A percentile compares a stretch with the other conserved stretches of the same genome.
Evolutionary conservation across 2,113 vertebrate genomes (phyloP).

Genomic region (Donacobius atricapilla): DNA sequence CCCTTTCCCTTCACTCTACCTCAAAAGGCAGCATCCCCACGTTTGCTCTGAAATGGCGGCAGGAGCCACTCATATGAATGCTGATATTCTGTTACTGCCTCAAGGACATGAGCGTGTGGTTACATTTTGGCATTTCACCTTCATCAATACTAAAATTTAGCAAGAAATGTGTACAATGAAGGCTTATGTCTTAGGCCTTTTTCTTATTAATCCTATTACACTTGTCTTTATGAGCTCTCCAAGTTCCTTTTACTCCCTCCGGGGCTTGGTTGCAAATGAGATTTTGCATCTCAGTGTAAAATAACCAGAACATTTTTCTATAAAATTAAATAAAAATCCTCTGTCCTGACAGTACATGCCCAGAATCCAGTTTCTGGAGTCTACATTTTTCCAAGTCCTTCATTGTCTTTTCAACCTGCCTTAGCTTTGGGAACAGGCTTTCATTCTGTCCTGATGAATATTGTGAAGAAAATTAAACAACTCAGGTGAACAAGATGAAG

Average conservation of each 20-base stretch:
- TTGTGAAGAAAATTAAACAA: background rate
- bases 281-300: conserved; percentile 77
- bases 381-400: conserved; percentile 55
- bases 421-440: conserved; percentile 21
- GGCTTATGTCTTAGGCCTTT: conserved; percentile 69
- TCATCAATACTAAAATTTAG: conserved; percentile 72
- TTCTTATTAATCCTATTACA: conserved; percentile 78
- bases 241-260: conserved; percentile 70
- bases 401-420: conserved; percentile 58
- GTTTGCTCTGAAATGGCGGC: background rate
- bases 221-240: conserved; percentile 77
- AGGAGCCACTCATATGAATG: background rate
- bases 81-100: conserved; percentile 22
- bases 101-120: conserved; percentile 27
- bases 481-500: background rate
- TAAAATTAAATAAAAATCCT: conserved; percentile 79
- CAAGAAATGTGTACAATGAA: conserved; percentile 70
- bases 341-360: conserved; percentile 62
- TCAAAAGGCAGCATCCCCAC: background rate
- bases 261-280: conserved; percentile 74
- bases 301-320: conserved; percentile 74
- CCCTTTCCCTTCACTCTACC: background rate
- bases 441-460: background rate
- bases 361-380: conserved; percentile 72
- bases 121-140: conserved; percentile 71